Base-by-base conservation (phyloP, 1,140 invertebrate genomes). In the Tribolium castaneum region DNA sequence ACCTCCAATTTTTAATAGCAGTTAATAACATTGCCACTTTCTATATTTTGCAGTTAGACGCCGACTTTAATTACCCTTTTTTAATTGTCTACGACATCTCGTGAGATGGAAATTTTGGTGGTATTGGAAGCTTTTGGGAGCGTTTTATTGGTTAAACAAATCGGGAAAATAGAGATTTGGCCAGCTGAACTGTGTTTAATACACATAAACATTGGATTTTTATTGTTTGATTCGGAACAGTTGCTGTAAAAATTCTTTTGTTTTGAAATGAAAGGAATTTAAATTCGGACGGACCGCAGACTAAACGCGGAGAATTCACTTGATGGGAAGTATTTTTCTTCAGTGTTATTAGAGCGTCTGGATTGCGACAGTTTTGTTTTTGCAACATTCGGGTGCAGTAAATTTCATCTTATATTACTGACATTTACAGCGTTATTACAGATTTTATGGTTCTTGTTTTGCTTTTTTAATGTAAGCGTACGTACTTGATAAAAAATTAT, bases 1-100 rank as follows among this genome's bases (percentile, higher is more conserved):
- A 12, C 30, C 22, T 54, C 19, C 54, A 79, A 59, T 70, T 54
- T 71, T 39, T 59, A 22, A 39, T 51, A 13, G 70, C 19, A 51
- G 19, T 66, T 59, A 80, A 45, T 80, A 78, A 56, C 25, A 70
- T 66, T 66, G 59, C 59, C 59, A 66, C 59, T 66, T 66, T 66
- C 59, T 66, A 66, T 66, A 66, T 66, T 66, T 66, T 66, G 59
- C 59, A 66, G 59, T 66, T 62, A 25, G 56, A 19, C 19, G 56
- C 22, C 30, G 56, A 62, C 56, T 66, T 66, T 35, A 66, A 39
- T 10, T 66, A 35, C 13, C 30, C n/a, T 2, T 30, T 66, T 59
- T 66, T 35, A 66, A 66, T 35, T 35, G 13, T 30, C 25, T 12
- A 66, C 13, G 30, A 66, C 34, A 66, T 45, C 5, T 45, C 34